phyloP scores from a whole-genome alignment of 2,797 vertebrate species.

The Serranus cabrilla region DNA sequence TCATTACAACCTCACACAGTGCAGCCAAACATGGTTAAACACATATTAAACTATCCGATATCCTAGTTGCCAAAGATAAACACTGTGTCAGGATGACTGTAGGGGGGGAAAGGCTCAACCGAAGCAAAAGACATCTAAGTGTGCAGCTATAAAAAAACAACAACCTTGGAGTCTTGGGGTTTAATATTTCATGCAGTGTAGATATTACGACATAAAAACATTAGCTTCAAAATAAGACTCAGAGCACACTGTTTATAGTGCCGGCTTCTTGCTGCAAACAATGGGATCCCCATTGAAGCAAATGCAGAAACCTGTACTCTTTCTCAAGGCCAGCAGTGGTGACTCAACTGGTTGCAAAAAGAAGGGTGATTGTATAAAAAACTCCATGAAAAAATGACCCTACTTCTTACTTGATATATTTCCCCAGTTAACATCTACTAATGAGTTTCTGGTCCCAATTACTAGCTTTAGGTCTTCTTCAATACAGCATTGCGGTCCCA shows the following conservation, averaged over 20 bases:
- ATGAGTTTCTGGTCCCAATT: too few species aligned
- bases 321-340: too few species aligned
- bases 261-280: too few species aligned
- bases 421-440: too few species aligned
- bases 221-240: not conserved
- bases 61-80: not conserved
- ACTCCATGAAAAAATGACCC: too few species aligned
- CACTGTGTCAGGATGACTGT: not conserved
- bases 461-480: too few species aligned
- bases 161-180: not conserved
- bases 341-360: too few species aligned
- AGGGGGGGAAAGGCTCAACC: not conserved
- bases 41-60: not conserved
- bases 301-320: too few species aligned
- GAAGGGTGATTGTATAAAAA: too few species aligned
- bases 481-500: too few species aligned
- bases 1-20: constrained; percentile 5
- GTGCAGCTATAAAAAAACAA: not conserved
- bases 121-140: not conserved
- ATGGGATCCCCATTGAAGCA: too few species aligned
- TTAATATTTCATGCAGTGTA: not conserved
- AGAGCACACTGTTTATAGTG: not conserved
- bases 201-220: not conserved
- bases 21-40: constrained; percentile 1
- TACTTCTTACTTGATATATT: too few species aligned